Conservation (phyloP, 2,888 invertebrate species). For the Calliopum simillimum region DNA sequence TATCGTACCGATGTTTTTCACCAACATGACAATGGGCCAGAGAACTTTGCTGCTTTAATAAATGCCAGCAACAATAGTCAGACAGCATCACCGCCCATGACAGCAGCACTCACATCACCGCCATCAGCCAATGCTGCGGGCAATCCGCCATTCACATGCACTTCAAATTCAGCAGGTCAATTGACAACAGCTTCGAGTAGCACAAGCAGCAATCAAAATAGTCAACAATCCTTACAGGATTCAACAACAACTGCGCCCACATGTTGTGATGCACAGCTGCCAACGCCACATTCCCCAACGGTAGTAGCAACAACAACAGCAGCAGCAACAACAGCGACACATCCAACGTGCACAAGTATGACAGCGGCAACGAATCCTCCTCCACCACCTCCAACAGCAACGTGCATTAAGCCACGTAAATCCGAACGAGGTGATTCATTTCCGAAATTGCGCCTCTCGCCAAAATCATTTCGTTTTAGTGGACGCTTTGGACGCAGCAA, state of each 20-base stretch:
- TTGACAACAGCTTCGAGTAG: not conserved
- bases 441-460: slow-evolving; percentile 64
- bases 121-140: not conserved
- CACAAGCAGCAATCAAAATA: slow-evolving; percentile 12
- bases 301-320: slow-evolving; percentile 17
- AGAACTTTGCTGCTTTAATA: slow-evolving; percentile 58
- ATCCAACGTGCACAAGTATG: slow-evolving; percentile 1
- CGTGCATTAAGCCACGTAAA: slow-evolving; percentile 50
- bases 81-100: slow-evolving; percentile 53
- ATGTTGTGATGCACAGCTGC: slow-evolving; percentile 6
- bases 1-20: slow-evolving; percentile 70
- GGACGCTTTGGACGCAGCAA: slow-evolving; percentile 66
- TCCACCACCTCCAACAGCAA: no score
- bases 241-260: not conserved
- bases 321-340: slow-evolving; percentile 8
- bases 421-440: slow-evolving; percentile 65
- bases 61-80: slow-evolving; percentile 49
- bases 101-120: slow-evolving; percentile 48
- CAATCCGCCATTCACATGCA: not conserved
- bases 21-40: slow-evolving; percentile 52
- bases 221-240: slow-evolving; percentile 21
- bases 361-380: slow-evolving; percentile 12
- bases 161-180: not conserved
- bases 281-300: not conserved
- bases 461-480: slow-evolving; percentile 65